Conservation (phyloP, 1,140 invertebrate species). For the Caenorhabditis inopinata region DNA sequence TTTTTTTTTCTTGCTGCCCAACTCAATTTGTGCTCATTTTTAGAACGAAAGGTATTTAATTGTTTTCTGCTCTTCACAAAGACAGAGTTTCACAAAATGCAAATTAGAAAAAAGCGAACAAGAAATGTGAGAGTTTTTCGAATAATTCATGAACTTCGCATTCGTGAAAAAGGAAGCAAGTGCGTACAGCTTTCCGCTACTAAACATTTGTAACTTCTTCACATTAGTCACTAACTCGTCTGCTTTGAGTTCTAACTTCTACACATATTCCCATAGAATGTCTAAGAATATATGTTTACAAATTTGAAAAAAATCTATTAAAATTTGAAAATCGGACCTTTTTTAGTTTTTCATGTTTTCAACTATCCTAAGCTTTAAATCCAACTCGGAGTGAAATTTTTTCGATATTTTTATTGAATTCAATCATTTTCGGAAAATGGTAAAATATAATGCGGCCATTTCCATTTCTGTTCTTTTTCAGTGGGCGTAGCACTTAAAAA, state of each 20-base stretch:
- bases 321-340: too few species aligned
- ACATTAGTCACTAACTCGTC: conserved; percentile 16
- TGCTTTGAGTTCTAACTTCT: not conserved
- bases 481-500: too few species aligned
- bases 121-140: conserved; percentile 24
- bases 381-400: too few species aligned
- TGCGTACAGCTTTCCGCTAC: not conserved
- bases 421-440: too few species aligned
- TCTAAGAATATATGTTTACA: not conserved
- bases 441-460: too few species aligned
- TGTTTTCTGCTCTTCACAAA: conserved; percentile 17
- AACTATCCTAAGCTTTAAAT: too few species aligned
- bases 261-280: conserved; percentile 2
- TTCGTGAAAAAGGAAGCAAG: conserved; percentile 18
- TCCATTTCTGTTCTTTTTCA: too few species aligned
- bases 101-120: not conserved
- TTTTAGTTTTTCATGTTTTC: too few species aligned
- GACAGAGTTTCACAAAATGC: not conserved
- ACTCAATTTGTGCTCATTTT: conserved; percentile 29
- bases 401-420: too few species aligned
- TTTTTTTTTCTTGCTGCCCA: not conserved
- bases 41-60: conserved; percentile 28
- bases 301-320: too few species aligned
- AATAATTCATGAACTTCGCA: conserved; percentile 25
- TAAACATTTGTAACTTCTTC: conserved; percentile 30